These are phyloP conservation scores for Phataginus tetradactyla DNA, from an alignment of 2,797 vertebrate species.

Conservation along the genomic window DNA sequence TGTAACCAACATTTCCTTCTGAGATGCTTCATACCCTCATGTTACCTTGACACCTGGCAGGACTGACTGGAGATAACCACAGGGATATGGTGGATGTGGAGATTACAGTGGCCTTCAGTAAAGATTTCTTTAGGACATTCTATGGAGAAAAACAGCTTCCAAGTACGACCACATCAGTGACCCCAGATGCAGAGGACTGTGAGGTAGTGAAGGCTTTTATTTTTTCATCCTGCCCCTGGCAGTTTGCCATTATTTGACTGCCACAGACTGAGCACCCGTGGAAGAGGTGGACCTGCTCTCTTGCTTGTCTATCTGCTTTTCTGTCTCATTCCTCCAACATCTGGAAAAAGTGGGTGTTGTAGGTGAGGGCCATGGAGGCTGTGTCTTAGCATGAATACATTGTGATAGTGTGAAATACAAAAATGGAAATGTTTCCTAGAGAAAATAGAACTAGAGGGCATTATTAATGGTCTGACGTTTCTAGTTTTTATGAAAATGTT, in stretches of 20 bases:
- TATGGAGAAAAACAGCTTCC: not conserved
- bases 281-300: not conserved
- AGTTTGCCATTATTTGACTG: not conserved
- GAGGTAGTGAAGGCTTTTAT: accelerated
- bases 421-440: not conserved
- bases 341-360: not conserved
- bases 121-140: not conserved
- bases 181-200: not conserved
- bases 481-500: not conserved
- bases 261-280: not conserved
- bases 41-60: not conserved
- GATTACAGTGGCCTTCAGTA: not conserved
- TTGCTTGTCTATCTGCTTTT: not conserved
- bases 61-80: not conserved
- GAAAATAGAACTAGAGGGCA: not conserved
- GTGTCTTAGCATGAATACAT: too few relatives aligned
- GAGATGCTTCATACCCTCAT: not conserved
- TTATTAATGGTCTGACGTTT: not conserved
- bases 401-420: not conserved
- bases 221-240: not conserved
- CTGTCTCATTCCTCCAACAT: not conserved
- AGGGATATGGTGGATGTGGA: too few relatives aligned
- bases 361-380: not conserved
- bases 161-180: not conserved
- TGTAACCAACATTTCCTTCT: not conserved